Evolutionary conservation across 2,888 invertebrate genomes (phyloP).

Genomic region (Linnaemya vulpina): DNA sequence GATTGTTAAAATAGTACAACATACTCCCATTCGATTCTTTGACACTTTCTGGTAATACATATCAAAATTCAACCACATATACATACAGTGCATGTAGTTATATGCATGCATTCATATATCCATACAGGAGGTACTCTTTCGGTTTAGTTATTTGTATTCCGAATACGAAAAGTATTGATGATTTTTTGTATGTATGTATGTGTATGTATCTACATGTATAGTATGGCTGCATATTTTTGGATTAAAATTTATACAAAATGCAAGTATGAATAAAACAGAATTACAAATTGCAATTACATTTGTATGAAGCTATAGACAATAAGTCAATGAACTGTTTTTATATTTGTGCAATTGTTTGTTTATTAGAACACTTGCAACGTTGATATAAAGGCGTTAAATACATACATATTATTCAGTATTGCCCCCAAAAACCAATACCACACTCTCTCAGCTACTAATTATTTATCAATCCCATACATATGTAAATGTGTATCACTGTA

Average conservation of each 20-base stretch:
- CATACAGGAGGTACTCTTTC: neutral
- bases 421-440: slow-evolving; percentile 9
- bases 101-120: no score
- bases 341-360: slow-evolving; percentile 16
- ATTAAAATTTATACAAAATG: slow-evolving; percentile 16
- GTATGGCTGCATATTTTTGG: slow-evolving; percentile 5
- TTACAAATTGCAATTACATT: slow-evolving; percentile 28
- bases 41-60: slow-evolving; percentile 5
- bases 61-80: slow-evolving; percentile 5
- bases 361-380: slow-evolving; percentile 20
- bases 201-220: neutral
- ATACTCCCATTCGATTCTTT: slow-evolving; percentile 50
- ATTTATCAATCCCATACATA: neutral
- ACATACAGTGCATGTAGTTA: neutral
- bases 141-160: neutral
- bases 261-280: slow-evolving; percentile 20
- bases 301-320: slow-evolving; percentile 26
- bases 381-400: slow-evolving; percentile 30
- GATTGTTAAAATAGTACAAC: slow-evolving; percentile 13
- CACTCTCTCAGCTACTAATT: neutral
- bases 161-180: neutral
- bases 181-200: neutral
- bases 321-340: slow-evolving; percentile 65
- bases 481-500: neutral
- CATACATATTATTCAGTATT: slow-evolving; percentile 26